phyloP scores from a whole-genome alignment of 1,140 invertebrate genomes.

The Leguminivora glycinivorella region DNA sequence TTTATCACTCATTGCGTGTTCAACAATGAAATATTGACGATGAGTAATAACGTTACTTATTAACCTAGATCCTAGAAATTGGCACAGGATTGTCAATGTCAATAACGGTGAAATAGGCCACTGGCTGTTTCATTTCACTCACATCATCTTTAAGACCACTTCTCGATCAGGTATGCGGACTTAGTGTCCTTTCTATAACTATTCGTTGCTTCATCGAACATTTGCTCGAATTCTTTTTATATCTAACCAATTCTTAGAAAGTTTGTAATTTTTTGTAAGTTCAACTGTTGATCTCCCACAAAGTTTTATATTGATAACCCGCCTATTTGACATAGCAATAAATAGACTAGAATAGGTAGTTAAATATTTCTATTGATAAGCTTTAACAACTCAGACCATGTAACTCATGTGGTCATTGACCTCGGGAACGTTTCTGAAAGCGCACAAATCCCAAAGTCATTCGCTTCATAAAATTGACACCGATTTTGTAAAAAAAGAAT shows the following conservation, averaged over 20 bases:
- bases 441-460: slow-evolving; percentile 44
- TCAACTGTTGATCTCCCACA: slow-evolving; percentile 65
- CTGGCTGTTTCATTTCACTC: neutral
- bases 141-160: neutral
- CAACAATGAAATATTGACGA: too few species aligned
- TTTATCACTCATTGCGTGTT: too few species aligned
- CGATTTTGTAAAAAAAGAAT: slow-evolving; percentile 29
- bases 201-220: slow-evolving; percentile 27
- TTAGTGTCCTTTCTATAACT: neutral
- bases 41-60: too few species aligned
- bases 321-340: slow-evolving; percentile 78
- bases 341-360: slow-evolving; percentile 74
- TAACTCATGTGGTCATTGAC: slow-evolving; percentile 44
- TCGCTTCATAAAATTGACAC: slow-evolving; percentile 28
- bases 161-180: neutral
- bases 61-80: too few species aligned
- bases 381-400: slow-evolving; percentile 60
- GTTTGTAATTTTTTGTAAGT: slow-evolving; percentile 40
- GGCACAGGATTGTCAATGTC: too few species aligned
- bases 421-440: slow-evolving; percentile 36
- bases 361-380: slow-evolving; percentile 69
- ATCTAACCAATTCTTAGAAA: slow-evolving; percentile 13
- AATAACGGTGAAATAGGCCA: too few species aligned
- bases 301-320: slow-evolving; percentile 70
- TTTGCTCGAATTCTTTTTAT: neutral